Base-by-base conservation (phyloP, 2,888 invertebrate genomes). In the Athalia circularis region DNA sequence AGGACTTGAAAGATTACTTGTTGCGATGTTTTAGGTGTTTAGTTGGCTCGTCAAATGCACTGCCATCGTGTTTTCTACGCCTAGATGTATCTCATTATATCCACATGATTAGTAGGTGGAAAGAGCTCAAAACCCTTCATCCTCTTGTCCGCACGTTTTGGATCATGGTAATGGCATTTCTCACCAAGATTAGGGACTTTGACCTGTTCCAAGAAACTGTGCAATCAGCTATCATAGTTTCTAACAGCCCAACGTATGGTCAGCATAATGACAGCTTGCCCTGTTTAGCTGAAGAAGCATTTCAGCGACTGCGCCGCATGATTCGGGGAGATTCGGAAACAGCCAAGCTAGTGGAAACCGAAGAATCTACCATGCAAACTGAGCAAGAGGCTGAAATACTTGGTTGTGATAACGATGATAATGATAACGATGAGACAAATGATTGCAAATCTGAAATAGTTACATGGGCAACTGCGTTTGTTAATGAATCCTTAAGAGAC, bases 1-100 rank as follows among this genome's bases (percentile, higher is more conserved):
- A n/a, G 11, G 47, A 64, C n/a, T 68, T 80, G 3, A 29, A 29
- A 57, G 52, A 72, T 68, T 68, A 67, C 43, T 54, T 68, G 54
- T 68, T 54, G 68, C 52, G 54, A 54, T 68, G 68, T 54, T 54
- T 68, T 9, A 52, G 11, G 11, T 52, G 54, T n/a, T 68, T 68
- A 54, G 50, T 15, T 9, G 68, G 75, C 5, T 7, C 29, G 47
- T 13, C 67, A n/a, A 13, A 68, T 47, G 59, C 8, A 48, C 62
- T 80, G 45, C 80, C 79, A 9, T 62, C 67, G 15, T 79, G 79
- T 57, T 77, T 70, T 50, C 64, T 79, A 45, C 68, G 79, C n/a
- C 61, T 75, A 47, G 79, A 79, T 65, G 77, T 79, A 15, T 80
- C 68, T 7, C 77, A 79, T 75, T 80, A 65, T 29, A 64, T 79